Evolutionary conservation across 2,113 vertebrate genomes (phyloP).

Genomic region (Oenanthe melanoleuca): DNA sequence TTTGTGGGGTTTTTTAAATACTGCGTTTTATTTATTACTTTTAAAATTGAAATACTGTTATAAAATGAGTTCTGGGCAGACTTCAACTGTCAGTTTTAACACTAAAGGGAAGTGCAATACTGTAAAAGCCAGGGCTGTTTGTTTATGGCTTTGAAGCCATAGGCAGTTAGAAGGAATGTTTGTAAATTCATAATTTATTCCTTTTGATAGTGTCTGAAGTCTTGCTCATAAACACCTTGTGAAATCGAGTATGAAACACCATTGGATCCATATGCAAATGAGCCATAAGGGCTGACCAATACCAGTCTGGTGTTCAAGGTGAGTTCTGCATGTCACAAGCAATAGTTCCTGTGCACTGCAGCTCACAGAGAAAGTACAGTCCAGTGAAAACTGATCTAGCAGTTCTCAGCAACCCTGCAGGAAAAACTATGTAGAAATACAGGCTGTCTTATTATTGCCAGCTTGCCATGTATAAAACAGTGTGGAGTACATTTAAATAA

Average conservation of each 20-base stretch:
- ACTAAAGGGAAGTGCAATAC: conserved; percentile 32
- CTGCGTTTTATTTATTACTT: conserved; percentile 5
- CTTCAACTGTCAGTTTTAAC: background rate
- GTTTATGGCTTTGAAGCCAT: background rate
- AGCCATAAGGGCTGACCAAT: background rate
- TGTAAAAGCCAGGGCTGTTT: background rate
- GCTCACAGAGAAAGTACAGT: background rate
- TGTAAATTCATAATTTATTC: background rate
- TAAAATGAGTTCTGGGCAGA: background rate
- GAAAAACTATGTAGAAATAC: background rate
- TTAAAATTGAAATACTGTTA: background rate
- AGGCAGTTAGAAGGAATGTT: background rate
- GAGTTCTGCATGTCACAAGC: background rate
- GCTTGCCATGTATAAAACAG: background rate
- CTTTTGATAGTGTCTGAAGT: background rate
- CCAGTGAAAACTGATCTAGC: background rate
- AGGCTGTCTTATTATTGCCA: background rate
- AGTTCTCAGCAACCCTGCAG: background rate
- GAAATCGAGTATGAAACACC: background rate
- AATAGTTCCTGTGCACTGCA: background rate
- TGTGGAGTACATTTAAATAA: background rate
- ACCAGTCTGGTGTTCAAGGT: background rate
- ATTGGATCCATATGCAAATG: background rate
- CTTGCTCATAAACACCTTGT: background rate
- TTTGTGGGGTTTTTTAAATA: background rate